These are phyloP conservation scores for Ceraclea dissimilis DNA, from an alignment of 2,888 invertebrate species.

Conservation along the genomic window DNA sequence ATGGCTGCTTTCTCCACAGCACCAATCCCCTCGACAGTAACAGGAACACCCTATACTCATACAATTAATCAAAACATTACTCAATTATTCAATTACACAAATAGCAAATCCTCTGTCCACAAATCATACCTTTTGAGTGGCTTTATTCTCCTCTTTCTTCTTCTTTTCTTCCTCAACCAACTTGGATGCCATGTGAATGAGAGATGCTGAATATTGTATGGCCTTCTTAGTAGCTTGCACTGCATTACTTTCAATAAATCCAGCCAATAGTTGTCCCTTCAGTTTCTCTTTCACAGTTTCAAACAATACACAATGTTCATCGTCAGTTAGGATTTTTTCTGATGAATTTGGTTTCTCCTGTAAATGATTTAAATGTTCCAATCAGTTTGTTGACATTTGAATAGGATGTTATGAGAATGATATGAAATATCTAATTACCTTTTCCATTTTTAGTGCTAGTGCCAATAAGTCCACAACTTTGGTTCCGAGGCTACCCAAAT, in stretches of 20 bases:
- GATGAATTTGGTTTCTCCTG: constrained; percentile 58
- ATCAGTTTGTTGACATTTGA: no score
- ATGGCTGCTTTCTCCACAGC: constrained; percentile 72
- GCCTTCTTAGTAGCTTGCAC: constrained; percentile 66
- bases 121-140: constrained; percentile 16
- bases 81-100: neutral
- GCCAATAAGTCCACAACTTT: constrained; percentile 70
- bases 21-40: constrained; percentile 63
- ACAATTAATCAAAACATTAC: no score
- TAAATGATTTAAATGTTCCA: no score
- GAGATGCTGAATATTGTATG: constrained; percentile 66
- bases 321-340: constrained; percentile 64
- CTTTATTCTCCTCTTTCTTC: neutral
- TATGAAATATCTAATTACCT: constrained; percentile 38
- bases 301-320: constrained; percentile 65
- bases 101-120: neutral
- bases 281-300: constrained; percentile 83
- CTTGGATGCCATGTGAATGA: constrained; percentile 59
- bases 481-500: constrained; percentile 77
- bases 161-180: constrained; percentile 30
- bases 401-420: neutral
- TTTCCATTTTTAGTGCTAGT: constrained; percentile 70
- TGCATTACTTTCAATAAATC: constrained; percentile 52
- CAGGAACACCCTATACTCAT: constrained; percentile 3
- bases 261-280: constrained; percentile 68